Evolutionary conservation across 2,888 invertebrate species (phyloP).

Genomic region (Cotesia congregata): DNA sequence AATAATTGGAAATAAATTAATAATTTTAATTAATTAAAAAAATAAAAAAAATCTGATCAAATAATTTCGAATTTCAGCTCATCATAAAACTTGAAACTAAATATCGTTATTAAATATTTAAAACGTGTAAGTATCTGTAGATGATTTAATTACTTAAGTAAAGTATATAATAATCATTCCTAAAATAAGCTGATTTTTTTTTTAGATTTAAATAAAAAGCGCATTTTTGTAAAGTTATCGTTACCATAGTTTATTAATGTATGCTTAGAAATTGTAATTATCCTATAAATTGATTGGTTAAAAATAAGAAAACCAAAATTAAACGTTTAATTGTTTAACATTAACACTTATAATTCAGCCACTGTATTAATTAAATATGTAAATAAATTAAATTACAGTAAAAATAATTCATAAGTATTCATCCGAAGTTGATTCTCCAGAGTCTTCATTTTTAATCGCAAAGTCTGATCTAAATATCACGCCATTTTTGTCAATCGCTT

Average conservation of each 20-base stretch:
- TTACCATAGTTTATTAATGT: constrained; percentile 1
- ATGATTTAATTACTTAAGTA: too few species aligned
- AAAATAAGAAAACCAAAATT: background rate
- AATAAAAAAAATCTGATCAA: too few species aligned
- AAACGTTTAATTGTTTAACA: background rate
- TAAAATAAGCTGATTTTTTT: background rate
- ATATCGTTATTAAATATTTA: too few species aligned
- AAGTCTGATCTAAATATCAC: constrained; percentile 6
- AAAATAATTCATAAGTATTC: background rate
- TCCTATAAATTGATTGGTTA: background rate
- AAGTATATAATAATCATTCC: background rate
- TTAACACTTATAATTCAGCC: background rate
- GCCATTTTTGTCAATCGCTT: constrained; percentile 15
- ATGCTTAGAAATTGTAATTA: background rate
- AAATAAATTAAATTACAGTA: background rate
- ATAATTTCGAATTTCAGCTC: too few species aligned
- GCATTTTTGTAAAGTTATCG: background rate
- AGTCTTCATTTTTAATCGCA: background rate
- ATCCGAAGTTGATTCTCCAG: background rate
- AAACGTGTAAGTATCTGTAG: too few species aligned
- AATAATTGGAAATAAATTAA: too few species aligned
- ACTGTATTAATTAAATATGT: background rate
- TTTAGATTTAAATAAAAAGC: background rate
- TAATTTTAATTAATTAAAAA: too few species aligned
- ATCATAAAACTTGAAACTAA: too few species aligned